Evolutionary conservation across 30 jellyfish, hydroid and myxozoan species (phyloP), one percentile per base, ranked within the genome.

Genomic region (Aurelia aurita): DNA sequence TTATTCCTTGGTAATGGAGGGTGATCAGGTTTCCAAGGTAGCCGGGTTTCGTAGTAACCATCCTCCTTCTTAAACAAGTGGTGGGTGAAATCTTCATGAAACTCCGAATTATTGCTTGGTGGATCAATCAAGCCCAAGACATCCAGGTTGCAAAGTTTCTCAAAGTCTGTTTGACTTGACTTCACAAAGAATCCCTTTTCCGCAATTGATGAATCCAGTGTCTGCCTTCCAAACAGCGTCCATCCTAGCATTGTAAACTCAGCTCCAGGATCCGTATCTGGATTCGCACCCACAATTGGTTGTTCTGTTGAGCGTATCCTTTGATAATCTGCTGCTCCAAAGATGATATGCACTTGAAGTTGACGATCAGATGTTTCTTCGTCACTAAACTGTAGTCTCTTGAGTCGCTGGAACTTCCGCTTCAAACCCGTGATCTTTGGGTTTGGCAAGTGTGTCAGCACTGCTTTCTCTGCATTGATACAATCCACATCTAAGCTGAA

Each of bases 251-350:
- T 83, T 16, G 93, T 83, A 46, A 83, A 71, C 71, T 83, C 87
- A 10, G 87, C 93, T 46, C 91, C 90, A 27, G 96, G 96, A 65
- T 86, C 90, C 20, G 27, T 53, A 53, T 86, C 96, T 44, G 91
- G 86, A 61, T 86, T 86, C 31, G 73, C 34, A 6, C 96, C 91
- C 45, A 86, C 68, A 6, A 74, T 63, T 29, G 74, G 62, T 45
- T 57, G 91, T 74, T 86, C 96, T 6, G 96, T 86, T 45, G 86
- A 23, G 26, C 89, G 72, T 14, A 64, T 73, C 47, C 95, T 49
- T 63, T 81, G 86, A 55, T 28, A 81, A 51, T 81, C 86, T 22
- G 86, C 69, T n/a, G 87, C 51, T 31, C 86, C 95, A 39, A 85
- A 55, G 14, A 75, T 87, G 55, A 75, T 45, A 54, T 87, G 96